phyloP scores from a whole-genome alignment of 2,113 vertebrate genomes.

The Chelonoidis abingdonii region DNA sequence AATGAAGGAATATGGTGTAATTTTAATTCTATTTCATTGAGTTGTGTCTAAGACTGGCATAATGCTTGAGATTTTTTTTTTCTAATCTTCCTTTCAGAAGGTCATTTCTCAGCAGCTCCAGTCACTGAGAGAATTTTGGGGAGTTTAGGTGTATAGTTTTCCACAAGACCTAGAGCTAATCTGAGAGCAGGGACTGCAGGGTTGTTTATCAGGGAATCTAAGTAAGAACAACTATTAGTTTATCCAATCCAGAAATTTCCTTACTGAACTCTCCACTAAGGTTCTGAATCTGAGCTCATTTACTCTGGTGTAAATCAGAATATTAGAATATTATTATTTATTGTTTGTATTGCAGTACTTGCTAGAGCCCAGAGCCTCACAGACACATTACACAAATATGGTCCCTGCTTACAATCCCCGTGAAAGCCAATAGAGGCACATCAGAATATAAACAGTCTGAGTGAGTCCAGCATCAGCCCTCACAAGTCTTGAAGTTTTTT shows the following conservation, averaged over 20 bases:
- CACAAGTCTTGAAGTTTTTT: background rate
- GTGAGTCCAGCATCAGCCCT: background rate
- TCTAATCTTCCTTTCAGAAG: too few species aligned
- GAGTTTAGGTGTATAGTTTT: too few species aligned
- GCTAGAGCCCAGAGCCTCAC: background rate
- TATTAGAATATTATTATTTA: accelerated
- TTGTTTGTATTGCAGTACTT: background rate
- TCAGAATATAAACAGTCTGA: background rate
- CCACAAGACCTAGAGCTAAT: background rate
- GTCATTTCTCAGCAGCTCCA: too few species aligned
- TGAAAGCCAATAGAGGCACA: background rate
- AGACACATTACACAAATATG: background rate
- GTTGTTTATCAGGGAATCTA: background rate
- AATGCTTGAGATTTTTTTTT: too few species aligned
- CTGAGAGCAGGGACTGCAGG: background rate
- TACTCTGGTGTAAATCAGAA: accelerated
- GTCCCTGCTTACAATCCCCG: background rate
- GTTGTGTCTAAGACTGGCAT: too few species aligned
- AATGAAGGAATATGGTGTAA: too few species aligned
- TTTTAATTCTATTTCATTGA: too few species aligned
- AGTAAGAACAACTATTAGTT: background rate
- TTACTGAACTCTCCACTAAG: background rate
- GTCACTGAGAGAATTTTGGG: too few species aligned
- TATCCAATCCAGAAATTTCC: background rate
- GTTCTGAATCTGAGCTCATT: background rate